Percentiles rank a stretch among this genome's conserved stretches.
These are phyloP conservation scores for Aphelenchoides avenae DNA, from an alignment of 1,140 invertebrate genomes.

Conservation along the genomic window DNA sequence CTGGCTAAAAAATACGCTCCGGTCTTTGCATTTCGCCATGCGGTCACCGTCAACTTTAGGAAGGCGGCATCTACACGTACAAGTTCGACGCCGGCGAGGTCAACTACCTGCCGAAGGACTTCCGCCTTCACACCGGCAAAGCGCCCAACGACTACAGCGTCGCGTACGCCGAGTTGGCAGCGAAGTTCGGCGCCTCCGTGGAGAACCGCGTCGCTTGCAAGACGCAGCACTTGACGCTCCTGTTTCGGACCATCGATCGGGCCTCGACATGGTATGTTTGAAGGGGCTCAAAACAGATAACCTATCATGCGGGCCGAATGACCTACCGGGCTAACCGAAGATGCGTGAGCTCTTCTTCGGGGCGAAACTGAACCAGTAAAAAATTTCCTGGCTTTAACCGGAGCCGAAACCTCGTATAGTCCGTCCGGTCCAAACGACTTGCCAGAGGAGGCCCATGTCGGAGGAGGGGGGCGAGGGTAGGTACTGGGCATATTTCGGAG, in stretches of 20 bases:
- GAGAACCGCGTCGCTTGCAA: slow-evolving; percentile 75
- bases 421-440: no score
- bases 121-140: slow-evolving; percentile 38
- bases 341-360: no score
- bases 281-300: slow-evolving; percentile 1
- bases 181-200: slow-evolving; percentile 68
- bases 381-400: no score
- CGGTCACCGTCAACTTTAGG: slow-evolving; percentile 12
- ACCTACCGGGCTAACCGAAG: no score
- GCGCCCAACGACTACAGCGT: slow-evolving; percentile 66
- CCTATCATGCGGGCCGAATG: no score
- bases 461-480: no score
- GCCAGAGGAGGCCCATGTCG: no score
- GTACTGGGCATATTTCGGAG: no score
- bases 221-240: slow-evolving; percentile 74
- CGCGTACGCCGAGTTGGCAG: slow-evolving; percentile 68
- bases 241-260: slow-evolving; percentile 83
- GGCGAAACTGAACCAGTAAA: no score
- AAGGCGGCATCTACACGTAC: slow-evolving; percentile 73
- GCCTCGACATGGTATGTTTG: slow-evolving; percentile 69
- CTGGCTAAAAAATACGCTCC: no score
- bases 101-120: slow-evolving; percentile 74
- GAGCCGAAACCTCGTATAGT: no score
- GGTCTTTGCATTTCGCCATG: no score
- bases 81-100: slow-evolving; percentile 87